Evolutionary conservation across 2,113 vertebrate species (phyloP).

Genomic region (Cyprinodon tularosa): DNA sequence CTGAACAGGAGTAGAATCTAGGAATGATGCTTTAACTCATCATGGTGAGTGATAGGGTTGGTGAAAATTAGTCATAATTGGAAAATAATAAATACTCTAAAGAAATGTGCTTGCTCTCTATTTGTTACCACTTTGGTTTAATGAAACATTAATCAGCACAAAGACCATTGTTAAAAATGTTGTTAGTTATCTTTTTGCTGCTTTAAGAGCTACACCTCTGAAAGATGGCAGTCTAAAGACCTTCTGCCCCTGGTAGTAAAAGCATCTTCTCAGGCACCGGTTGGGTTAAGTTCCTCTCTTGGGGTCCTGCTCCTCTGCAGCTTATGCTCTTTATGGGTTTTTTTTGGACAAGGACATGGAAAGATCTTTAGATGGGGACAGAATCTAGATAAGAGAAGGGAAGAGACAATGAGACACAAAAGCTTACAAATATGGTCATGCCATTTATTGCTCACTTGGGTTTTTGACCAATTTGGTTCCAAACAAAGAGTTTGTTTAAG

Average conservation of each 20-base stretch:
- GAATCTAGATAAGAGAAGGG: conserved; percentile 25
- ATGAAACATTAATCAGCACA: conserved; percentile 2
- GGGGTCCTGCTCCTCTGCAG: conserved; percentile 64
- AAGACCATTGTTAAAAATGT: conserved; percentile 27
- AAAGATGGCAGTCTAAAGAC: conserved; percentile 21
- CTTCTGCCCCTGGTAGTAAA: conserved; percentile 58
- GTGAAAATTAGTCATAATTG: conserved; percentile 35
- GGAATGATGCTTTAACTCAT: conserved; percentile 55
- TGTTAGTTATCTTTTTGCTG: conserved; percentile 16
- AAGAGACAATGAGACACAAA: conserved; percentile 38
- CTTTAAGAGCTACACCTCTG: conserved; percentile 22
- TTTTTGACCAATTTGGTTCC: conserved; percentile 53
- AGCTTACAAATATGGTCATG: conserved; percentile 63
- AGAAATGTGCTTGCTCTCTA: conserved; percentile 36
- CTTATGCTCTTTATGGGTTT: conserved; percentile 77
- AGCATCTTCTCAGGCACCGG: conserved; percentile 39
- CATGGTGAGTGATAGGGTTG: conserved; percentile 33
- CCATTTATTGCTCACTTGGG: conserved; percentile 62
- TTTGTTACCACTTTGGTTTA: conserved; percentile 21
- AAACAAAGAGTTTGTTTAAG: conserved; percentile 22
- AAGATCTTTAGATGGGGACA: conserved; percentile 53
- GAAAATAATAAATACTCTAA: conserved; percentile 44
- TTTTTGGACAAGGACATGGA: conserved; percentile 73
- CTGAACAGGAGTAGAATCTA: conserved; percentile 52
- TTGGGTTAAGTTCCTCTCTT: conserved; percentile 45